Base-by-base conservation (phyloP, 2,888 invertebrate genomes). In the Agonopterix alstromeriana region DNA sequence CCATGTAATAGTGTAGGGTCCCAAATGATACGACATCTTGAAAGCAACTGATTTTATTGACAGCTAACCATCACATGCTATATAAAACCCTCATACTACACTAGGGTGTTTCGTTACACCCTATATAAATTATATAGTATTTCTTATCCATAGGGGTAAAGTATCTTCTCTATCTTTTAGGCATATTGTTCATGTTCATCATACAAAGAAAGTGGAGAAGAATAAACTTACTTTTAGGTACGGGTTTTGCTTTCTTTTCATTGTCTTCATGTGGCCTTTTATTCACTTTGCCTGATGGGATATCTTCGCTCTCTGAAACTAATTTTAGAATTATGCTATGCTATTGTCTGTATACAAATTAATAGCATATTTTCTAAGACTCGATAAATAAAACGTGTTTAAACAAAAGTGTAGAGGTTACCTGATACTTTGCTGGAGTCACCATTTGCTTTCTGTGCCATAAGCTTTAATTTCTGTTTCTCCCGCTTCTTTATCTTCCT, bases 401-500 rank as follows among this genome's bases (percentile, higher is more conserved):
- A 9, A 41, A 40, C 36, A 38, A 46, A 48, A 12, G 36, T 47
- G 11, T 46, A 42, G 42, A 64, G 61, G 61, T 73, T 74, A 82
- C 80, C 77, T 70, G 63, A 54, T 60, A 49, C 50, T 27, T 27
- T 27, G 46, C 60, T 12, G 8, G 36, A 0, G 5, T 8, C 53
- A 9, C 48, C 58, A 35, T 59, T 69, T 1, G 92, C 85, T 67
- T 93, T 92, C 59, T 92, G 61, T 46, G 75, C 73, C 9, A 70
- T 67, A 8, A 93, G 65, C 56, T 91, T 91, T 27, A 91, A 69
- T 69, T 93, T 95, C 56, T 91, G 92, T 62, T 93, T 93, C 61
- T 95, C 94, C 0, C 93, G 90, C 65, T 94, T 95, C 56, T 92
- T 94, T 36, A 95, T 94, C 81, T 95, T 95, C 48, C 93, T 89